Percentiles rank a stretch among this genome's conserved stretches.
phyloP scores from a whole-genome alignment of 2,888 invertebrate genomes.

The Drosophila seclusa region DNA sequence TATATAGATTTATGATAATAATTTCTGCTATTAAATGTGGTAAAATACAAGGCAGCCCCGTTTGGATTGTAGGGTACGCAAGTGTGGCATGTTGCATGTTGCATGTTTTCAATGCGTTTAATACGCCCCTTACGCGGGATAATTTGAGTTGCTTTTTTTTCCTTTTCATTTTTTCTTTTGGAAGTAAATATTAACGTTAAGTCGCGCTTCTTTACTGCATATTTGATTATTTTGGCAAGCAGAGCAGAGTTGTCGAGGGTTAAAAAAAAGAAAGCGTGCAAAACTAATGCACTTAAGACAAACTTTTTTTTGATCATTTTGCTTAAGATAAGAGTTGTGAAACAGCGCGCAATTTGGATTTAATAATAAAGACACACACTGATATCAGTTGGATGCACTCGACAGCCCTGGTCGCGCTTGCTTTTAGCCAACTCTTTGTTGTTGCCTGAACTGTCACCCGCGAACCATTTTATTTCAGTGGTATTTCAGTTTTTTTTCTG shows the following conservation, averaged over 20 bases:
- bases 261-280: not conserved
- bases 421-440: conserved; percentile 13
- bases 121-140: conserved; percentile 57
- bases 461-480: conserved; percentile 27
- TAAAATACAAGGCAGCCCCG: no score
- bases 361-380: conserved; percentile 1
- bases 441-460: conserved; percentile 57
- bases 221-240: conserved; percentile 20
- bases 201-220: conserved; percentile 22
- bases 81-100: conserved; percentile 43
- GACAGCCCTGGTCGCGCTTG: conserved; percentile 39
- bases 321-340: no score
- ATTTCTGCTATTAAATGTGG: not conserved
- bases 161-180: not conserved
- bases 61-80: conserved; percentile 5
- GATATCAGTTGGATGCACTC: conserved; percentile 5
- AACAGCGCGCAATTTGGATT: not conserved
- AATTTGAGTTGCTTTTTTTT: conserved; percentile 53
- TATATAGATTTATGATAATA: not conserved
- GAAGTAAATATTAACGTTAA: conserved; percentile 58
- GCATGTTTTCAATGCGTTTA: conserved; percentile 61
- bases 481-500: conserved; percentile 4
- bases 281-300: not conserved
- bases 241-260: conserved; percentile 36
- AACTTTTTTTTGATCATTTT: not conserved